phyloP scores from a whole-genome alignment of 2,113 vertebrate genomes.

The Pipa parva region DNA sequence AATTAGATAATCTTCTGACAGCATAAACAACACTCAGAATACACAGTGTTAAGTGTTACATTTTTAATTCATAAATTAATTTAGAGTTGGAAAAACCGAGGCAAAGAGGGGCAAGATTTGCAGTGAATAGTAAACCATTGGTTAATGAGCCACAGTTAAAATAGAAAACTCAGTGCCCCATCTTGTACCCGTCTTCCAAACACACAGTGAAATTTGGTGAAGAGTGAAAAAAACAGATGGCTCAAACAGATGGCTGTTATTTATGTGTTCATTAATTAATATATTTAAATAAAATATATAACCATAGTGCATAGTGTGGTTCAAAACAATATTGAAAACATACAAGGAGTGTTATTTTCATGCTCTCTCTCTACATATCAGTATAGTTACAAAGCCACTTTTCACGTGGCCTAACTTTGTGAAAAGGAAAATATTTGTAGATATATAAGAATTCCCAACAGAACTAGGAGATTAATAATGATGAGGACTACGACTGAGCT shows the following conservation, averaged over 20 bases:
- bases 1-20: too few species aligned
- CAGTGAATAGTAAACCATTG: constrained; percentile 29
- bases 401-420: background rate
- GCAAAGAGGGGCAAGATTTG: constrained; percentile 22
- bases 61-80: constrained; percentile 34
- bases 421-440: background rate
- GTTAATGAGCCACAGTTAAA: background rate
- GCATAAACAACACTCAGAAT: constrained; percentile 14
- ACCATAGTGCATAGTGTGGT: constrained; percentile 33
- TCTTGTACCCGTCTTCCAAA: constrained; percentile 31
- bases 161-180: constrained; percentile 15
- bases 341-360: background rate
- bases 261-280: constrained; percentile 6
- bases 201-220: constrained; percentile 32
- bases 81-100: constrained; percentile 33
- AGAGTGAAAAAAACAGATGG: constrained; percentile 1
- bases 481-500: too few species aligned
- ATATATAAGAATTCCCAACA: background rate
- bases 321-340: constrained; percentile 6
- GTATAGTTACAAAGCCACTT: background rate
- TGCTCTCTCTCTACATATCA: background rate
- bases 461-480: background rate
- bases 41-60: constrained; percentile 20
- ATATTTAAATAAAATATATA: constrained; percentile 21
- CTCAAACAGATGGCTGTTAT: constrained; percentile 15